A percentile compares a stretch with the other conserved stretches of the same genome.
Evolutionary conservation across 2,888 invertebrate genomes (phyloP).

Genomic region (Harpagoxenus sublaevis): DNA sequence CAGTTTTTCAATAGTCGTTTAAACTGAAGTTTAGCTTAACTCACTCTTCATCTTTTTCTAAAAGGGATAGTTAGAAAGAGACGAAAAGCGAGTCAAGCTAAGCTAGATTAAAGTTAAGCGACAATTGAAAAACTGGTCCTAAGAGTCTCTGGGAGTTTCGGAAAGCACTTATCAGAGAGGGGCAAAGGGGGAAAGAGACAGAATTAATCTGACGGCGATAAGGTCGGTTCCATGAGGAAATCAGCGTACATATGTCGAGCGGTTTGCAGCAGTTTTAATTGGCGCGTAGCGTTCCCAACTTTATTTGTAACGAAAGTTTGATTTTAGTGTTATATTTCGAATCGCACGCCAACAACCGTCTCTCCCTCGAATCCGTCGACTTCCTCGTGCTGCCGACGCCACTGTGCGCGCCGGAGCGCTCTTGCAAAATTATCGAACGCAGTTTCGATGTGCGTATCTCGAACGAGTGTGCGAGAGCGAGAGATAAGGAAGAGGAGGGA

Average conservation of each 20-base stretch:
- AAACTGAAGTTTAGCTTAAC: too few species aligned
- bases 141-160: constrained; percentile 1
- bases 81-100: too few species aligned
- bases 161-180: neutral
- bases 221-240: neutral
- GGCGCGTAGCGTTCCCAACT: neutral
- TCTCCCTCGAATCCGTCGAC: neutral
- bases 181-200: neutral
- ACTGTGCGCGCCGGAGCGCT: constrained; percentile 33
- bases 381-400: constrained; percentile 47
- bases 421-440: constrained; percentile 57
- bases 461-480: constrained; percentile 44
- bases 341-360: neutral
- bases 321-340: neutral
- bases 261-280: neutral
- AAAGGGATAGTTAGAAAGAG: too few species aligned
- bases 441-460: constrained; percentile 59
- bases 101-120: too few species aligned
- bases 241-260: neutral
- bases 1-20: too few species aligned
- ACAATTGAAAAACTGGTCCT: too few species aligned
- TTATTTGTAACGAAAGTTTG: neutral
- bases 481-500: constrained; percentile 32
- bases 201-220: neutral
- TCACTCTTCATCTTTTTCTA: too few species aligned